Percentiles rank a stretch among this genome's conserved stretches.
Evolutionary conservation across 2,113 vertebrate species (phyloP).

Genomic region (Calypte anna): DNA sequence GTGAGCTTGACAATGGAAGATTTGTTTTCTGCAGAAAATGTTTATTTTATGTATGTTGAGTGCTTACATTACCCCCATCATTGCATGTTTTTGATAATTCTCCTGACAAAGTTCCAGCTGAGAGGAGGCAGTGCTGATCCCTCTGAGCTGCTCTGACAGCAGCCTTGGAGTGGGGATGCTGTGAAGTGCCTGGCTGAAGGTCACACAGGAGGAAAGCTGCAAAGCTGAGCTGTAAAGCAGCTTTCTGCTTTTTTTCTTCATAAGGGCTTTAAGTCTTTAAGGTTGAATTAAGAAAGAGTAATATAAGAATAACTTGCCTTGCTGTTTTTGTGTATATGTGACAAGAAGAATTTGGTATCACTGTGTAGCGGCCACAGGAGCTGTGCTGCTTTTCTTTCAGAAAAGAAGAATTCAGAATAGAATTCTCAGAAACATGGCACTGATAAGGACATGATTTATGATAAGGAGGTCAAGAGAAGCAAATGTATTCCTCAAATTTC

Average conservation of each 20-base stretch:
- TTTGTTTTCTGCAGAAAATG: background rate
- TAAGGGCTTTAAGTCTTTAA: background rate
- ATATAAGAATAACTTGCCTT: background rate
- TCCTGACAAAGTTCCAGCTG: background rate
- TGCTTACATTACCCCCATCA: background rate
- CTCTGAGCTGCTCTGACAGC: accelerated
- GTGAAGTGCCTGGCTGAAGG: background rate
- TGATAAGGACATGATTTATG: background rate
- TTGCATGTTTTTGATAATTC: background rate
- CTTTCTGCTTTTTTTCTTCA: background rate
- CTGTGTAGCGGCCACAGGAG: background rate
- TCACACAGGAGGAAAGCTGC: background rate
- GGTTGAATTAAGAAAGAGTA: slow-evolving; percentile 10
- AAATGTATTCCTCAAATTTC: slow-evolving; percentile 30
- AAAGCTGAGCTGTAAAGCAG: background rate
- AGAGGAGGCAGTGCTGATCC: background rate
- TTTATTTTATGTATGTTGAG: background rate
- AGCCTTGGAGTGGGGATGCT: accelerated
- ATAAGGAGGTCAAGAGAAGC: slow-evolving; percentile 45
- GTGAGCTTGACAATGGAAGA: background rate
- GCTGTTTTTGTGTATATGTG: background rate
- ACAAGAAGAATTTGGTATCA: background rate
- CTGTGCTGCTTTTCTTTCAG: background rate
- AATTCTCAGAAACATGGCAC: background rate
- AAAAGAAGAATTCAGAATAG: background rate